A percentile compares a stretch with the other conserved stretches of the same genome.
Conservation (phyloP, 2,888 invertebrate genomes). For the Peribatodes rhomboidaria region DNA sequence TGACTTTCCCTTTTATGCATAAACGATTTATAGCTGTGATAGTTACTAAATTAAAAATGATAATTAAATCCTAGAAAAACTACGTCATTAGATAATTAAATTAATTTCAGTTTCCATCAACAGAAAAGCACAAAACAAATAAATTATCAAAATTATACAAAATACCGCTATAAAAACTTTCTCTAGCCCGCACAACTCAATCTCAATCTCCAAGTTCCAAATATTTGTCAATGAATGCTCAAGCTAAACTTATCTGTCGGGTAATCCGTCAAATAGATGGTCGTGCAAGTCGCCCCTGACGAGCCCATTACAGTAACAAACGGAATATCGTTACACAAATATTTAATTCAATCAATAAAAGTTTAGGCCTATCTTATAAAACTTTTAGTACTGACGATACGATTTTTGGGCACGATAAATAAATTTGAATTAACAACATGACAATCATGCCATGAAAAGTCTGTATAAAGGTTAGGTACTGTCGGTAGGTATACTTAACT, state of each 20-base stretch:
- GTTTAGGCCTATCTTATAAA: slow-evolving; percentile 34
- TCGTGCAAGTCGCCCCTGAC: slow-evolving; percentile 48
- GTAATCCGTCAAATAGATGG: slow-evolving; percentile 48
- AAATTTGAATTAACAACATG: neutral
- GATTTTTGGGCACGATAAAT: slow-evolving; percentile 4
- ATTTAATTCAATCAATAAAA: slow-evolving; percentile 55
- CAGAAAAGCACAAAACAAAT: neutral
- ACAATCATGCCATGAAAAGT: too few species aligned
- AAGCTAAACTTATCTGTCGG: slow-evolving; percentile 22
- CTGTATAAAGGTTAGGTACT: too few species aligned
- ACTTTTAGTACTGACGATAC: slow-evolving; percentile 32
- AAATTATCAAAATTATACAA: slow-evolving; percentile 14
- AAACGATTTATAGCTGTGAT: too few species aligned
- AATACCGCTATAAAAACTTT: slow-evolving; percentile 24
- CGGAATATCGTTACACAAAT: slow-evolving; percentile 45
- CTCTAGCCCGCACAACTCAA: slow-evolving; percentile 15
- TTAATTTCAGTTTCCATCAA: neutral
- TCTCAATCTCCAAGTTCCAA: slow-evolving; percentile 23
- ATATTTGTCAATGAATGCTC: slow-evolving; percentile 23
- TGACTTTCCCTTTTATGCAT: too few species aligned
- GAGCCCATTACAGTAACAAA: slow-evolving; percentile 50
- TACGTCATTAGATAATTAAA: neutral
- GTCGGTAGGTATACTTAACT: too few species aligned
- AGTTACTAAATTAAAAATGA: neutral
- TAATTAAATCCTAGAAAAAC: neutral